Conservation (phyloP, 2,888 invertebrate species). For the Drosophila neotestacea region DNA sequence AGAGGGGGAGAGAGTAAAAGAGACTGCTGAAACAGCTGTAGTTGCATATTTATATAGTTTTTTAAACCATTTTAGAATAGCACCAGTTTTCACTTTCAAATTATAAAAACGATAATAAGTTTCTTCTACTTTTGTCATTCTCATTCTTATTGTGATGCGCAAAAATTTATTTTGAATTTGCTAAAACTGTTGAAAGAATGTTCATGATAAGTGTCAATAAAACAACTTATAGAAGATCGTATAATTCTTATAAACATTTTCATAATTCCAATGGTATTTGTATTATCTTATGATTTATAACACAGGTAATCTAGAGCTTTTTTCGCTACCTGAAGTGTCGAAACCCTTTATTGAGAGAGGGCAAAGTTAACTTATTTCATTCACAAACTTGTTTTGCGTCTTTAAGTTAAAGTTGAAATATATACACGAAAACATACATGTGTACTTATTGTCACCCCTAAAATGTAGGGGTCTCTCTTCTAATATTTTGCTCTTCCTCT, state of each 20-base stretch:
- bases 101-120: neutral
- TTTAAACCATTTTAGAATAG: no score
- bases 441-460: slow-evolving; percentile 6
- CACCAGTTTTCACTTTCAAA: neutral
- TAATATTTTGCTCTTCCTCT: neutral
- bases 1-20: neutral
- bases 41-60: neutral
- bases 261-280: neutral
- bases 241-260: neutral
- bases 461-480: neutral
- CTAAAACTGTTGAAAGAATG: neutral
- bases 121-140: neutral
- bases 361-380: slow-evolving; percentile 13
- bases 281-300: no score
- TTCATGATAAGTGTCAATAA: neutral
- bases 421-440: neutral
- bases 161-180: neutral
- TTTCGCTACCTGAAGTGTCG: neutral
- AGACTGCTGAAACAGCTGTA: neutral
- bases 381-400: slow-evolving; percentile 20
- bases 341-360: neutral
- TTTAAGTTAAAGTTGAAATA: neutral
- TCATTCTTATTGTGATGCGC: neutral
- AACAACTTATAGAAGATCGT: neutral
- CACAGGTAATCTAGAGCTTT: neutral